These are phyloP conservation scores for Novumbra hubbsi DNA, from an alignment of 2,797 vertebrate species.

Conservation along the genomic window DNA sequence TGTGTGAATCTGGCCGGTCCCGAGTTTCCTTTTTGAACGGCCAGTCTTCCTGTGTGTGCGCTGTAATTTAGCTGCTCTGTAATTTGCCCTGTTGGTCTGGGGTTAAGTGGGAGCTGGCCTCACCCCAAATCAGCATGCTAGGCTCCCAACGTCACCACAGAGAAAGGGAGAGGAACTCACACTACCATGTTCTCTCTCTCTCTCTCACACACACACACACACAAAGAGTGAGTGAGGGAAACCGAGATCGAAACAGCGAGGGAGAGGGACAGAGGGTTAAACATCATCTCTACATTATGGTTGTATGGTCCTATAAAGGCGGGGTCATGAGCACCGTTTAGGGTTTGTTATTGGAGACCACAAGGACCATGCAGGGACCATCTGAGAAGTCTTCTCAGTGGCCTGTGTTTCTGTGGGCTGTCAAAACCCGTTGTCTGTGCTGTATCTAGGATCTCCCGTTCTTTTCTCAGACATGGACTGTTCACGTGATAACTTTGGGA, in stretches of 20 bases:
- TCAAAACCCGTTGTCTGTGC: not conserved
- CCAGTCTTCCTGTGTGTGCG: constrained; percentile 25
- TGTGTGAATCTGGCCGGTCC: constrained; percentile 14
- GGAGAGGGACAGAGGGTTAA: not conserved
- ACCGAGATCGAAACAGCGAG: too few relatives aligned
- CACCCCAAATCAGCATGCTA: constrained; percentile 56
- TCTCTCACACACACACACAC: constrained; percentile 17
- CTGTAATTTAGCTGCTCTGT: constrained; percentile 76
- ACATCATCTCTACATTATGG: constrained; percentile 52
- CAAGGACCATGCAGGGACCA: constrained; percentile 37
- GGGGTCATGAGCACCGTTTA: constrained; percentile 73
- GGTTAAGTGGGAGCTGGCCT: constrained; percentile 75
- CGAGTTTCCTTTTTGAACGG: constrained; percentile 52
- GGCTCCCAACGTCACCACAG: constrained; percentile 42
- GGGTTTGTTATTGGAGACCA: constrained; percentile 71
- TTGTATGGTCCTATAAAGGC: constrained; percentile 66
- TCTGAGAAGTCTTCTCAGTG: not conserved
- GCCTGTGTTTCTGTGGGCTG: not conserved
- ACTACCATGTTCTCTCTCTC: constrained; percentile 20
- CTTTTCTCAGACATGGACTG: not conserved
- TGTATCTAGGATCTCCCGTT: not conserved
- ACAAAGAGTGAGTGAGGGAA: not conserved
- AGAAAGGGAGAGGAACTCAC: constrained; percentile 42
- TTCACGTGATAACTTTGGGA: not conserved
- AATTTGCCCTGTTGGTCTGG: constrained; percentile 75